A percentile compares a stretch with the other conserved stretches of the same genome.
Evolutionary conservation across 92 coral and sea anemone species (phyloP).

Genomic region (Metridium senile): DNA sequence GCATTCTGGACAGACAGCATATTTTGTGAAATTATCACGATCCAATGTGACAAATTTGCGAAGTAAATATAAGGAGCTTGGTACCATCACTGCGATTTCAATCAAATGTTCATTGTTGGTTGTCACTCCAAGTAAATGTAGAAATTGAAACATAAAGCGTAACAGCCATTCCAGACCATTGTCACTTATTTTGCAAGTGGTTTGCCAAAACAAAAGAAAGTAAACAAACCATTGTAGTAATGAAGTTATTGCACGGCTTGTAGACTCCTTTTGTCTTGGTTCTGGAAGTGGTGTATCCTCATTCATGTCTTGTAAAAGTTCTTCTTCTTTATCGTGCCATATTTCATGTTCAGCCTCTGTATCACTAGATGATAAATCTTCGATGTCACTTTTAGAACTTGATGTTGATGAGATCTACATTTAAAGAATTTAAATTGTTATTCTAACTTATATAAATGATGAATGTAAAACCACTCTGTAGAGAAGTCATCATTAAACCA

Average conservation of each 20-base stretch:
- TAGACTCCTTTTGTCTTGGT: slow-evolving; percentile 11
- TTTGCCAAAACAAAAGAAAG: too few relatives aligned
- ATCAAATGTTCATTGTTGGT: slow-evolving; percentile 40
- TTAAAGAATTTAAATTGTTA: too few relatives aligned
- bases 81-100: too few relatives aligned
- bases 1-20: slow-evolving; percentile 60
- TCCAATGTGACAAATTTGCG: too few relatives aligned
- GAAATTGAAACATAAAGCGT: slow-evolving; percentile 54
- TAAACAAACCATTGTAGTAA: not conserved
- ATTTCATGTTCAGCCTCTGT: too few relatives aligned
- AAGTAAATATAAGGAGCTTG: too few relatives aligned
- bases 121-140: slow-evolving; percentile 42
- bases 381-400: not conserved
- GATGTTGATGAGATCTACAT: not conserved
- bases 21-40: slow-evolving; percentile 59
- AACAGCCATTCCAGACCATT: slow-evolving; percentile 75
- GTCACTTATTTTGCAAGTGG: slow-evolving; percentile 57
- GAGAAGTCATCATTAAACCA: too few relatives aligned
- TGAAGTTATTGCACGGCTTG: too few relatives aligned
- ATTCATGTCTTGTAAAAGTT: slow-evolving; percentile 23
- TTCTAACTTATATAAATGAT: too few relatives aligned
- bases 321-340: slow-evolving; percentile 31
- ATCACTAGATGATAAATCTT: not conserved
- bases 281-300: slow-evolving; percentile 35
- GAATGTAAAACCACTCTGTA: too few relatives aligned